These are phyloP conservation scores for Scaptomyza montana DNA, from an alignment of 1,140 invertebrate genomes.

Conservation along the genomic window DNA sequence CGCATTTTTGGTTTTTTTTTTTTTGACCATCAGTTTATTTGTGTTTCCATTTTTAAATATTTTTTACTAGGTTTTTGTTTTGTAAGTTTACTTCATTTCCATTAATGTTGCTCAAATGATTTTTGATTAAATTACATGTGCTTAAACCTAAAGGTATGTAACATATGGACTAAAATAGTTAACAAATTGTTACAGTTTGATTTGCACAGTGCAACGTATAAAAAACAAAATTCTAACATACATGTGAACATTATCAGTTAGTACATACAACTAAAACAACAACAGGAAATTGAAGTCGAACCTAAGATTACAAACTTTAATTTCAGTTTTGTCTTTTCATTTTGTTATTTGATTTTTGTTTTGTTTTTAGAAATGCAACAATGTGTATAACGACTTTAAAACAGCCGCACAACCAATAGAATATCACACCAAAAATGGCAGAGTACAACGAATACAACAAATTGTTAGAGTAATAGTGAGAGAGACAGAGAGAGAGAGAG, in stretches of 20 bases:
- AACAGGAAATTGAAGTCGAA: constrained; percentile 72
- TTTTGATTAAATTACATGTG: constrained; percentile 77
- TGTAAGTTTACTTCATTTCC: constrained; percentile 78
- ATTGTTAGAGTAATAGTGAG: constrained; percentile 42
- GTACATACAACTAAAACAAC: constrained; percentile 63
- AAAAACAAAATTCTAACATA: constrained; percentile 52
- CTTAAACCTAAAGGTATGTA: constrained; percentile 79
- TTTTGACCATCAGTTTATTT: constrained; percentile 75
- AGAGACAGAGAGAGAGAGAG: constrained; percentile 2
- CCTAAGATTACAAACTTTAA: constrained; percentile 43
- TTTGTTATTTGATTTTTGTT: too few species aligned
- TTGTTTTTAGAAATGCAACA: constrained; percentile 74
- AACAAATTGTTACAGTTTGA: constrained; percentile 72
- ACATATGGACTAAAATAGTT: constrained; percentile 81
- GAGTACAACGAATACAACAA: constrained; percentile 77
- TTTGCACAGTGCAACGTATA: constrained; percentile 65
- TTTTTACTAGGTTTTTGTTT: constrained; percentile 54
- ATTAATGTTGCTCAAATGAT: constrained; percentile 78
- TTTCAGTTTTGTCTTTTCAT: constrained; percentile 31
- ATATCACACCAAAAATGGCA: constrained; percentile 83
- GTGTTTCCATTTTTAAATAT: constrained; percentile 44
- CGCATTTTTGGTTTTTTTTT: background rate
- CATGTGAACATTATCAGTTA: constrained; percentile 18
- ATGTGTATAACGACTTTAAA: constrained; percentile 76
- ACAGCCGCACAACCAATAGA: constrained; percentile 81